Percentiles rank a stretch among this genome's conserved stretches.
Evolutionary conservation across 2,113 vertebrate species (phyloP).

Genomic region (Brachypteracias leptosomus): DNA sequence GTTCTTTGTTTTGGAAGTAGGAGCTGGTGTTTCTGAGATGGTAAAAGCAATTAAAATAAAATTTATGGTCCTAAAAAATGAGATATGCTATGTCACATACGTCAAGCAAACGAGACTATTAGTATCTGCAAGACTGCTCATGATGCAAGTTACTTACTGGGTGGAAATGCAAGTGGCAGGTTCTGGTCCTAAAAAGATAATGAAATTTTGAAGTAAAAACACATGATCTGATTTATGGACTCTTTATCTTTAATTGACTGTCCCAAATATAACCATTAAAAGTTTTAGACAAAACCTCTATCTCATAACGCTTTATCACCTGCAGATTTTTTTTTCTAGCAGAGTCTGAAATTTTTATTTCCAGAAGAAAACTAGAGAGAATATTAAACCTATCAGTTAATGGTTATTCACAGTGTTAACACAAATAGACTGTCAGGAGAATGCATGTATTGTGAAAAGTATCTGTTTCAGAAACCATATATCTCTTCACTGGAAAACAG

Average conservation of each 20-base stretch:
- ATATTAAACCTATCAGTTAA: neutral
- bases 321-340: neutral
- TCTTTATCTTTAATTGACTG: neutral
- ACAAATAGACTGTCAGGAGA: neutral
- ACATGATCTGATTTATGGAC: neutral
- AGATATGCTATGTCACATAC: neutral
- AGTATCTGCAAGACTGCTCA: neutral
- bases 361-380: neutral
- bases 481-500: neutral
- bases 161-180: neutral
- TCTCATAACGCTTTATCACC: neutral
- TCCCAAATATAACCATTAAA: neutral
- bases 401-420: neutral
- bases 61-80: neutral
- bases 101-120: neutral
- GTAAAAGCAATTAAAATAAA: neutral
- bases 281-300: neutral
- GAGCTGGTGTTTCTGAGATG: slow-evolving; percentile 5
- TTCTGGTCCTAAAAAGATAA: neutral
- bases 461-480: neutral
- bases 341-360: neutral
- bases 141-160: neutral
- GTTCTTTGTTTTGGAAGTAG: neutral
- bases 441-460: neutral
- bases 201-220: neutral